These are phyloP conservation scores for Gracilinanus agilis DNA, from an alignment of 2,113 vertebrate species.

Conservation along the genomic window DNA sequence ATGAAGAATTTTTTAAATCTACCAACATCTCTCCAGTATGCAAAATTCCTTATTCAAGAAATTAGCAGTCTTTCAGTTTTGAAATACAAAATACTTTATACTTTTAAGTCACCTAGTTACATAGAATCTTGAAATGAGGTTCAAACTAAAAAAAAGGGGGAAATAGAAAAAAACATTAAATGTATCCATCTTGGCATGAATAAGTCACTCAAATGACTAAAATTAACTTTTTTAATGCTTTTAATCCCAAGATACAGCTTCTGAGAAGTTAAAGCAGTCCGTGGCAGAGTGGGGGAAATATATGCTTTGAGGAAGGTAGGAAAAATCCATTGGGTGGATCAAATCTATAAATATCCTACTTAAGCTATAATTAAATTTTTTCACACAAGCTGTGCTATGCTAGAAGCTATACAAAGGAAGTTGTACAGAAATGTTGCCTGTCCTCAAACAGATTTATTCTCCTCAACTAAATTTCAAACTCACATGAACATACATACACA, in stretches of 20 bases:
- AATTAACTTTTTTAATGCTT: conserved; percentile 24
- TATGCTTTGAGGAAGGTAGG: neutral
- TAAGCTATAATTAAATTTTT: neutral
- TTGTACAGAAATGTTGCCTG: neutral
- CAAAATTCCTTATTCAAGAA: neutral
- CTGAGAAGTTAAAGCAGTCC: neutral
- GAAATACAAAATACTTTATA: neutral
- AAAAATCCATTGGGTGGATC: neutral
- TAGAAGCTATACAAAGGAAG: neutral
- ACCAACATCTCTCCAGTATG: neutral
- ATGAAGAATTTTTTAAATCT: neutral
- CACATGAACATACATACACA: neutral
- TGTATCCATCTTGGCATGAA: neutral
- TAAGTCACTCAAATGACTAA: neutral
- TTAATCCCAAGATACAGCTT: conserved; percentile 6
- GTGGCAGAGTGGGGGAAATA: neutral
- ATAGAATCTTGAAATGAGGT: neutral
- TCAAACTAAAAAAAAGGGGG: neutral
- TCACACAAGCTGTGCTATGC: neutral
- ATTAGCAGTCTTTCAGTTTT: neutral
- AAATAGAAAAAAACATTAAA: neutral
- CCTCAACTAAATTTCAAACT: neutral
- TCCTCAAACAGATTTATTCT: neutral
- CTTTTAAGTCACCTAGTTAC: neutral
- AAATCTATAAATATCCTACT: neutral